Percentiles rank a stretch among this genome's conserved stretches.
Evolutionary conservation across 2,113 vertebrate species (phyloP).

Genomic region (Apaloderma vittatum): DNA sequence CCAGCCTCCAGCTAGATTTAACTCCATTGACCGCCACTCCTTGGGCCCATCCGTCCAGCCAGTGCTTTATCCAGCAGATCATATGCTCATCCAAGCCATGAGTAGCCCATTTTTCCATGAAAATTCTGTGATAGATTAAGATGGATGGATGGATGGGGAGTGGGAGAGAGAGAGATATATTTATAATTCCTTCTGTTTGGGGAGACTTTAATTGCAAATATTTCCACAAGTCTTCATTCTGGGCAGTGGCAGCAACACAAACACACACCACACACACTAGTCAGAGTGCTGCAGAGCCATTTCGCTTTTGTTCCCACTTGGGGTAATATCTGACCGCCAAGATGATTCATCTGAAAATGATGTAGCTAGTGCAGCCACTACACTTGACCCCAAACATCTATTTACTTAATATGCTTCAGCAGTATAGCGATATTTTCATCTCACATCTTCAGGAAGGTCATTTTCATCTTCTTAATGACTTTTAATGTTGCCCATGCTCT

Average conservation of each 20-base stretch:
- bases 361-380: background rate
- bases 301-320: background rate
- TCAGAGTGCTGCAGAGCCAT: background rate
- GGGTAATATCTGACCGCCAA: background rate
- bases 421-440: background rate
- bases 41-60: too few relatives aligned
- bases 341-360: background rate
- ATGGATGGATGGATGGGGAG: too few relatives aligned
- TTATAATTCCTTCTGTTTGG: background rate
- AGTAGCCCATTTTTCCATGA: too few relatives aligned
- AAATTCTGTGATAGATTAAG: too few relatives aligned
- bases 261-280: too few relatives aligned
- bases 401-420: background rate
- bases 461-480: background rate
- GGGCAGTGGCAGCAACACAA: background rate
- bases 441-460: background rate
- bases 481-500: background rate
- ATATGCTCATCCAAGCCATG: too few relatives aligned
- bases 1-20: too few relatives aligned
- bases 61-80: too few relatives aligned
- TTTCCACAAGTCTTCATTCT: background rate
- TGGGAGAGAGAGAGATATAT: background rate
- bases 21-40: too few relatives aligned
- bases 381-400: background rate
- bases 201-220: background rate